Conservation (phyloP, 2,113 vertebrate species). For the Myiopsitta monachus region DNA sequence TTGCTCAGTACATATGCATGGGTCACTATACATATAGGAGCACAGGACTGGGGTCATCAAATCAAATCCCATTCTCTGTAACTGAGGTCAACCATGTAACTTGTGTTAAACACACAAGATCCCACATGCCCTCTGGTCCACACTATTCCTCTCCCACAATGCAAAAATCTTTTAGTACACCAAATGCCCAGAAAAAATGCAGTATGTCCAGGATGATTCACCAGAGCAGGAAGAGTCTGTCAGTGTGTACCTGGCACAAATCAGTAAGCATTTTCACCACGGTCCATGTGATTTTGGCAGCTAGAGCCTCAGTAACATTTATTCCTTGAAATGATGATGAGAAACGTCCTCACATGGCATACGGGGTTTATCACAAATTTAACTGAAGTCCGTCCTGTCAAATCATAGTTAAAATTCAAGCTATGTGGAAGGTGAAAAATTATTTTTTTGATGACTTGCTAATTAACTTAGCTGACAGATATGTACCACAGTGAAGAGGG, state of each 20-base stretch:
- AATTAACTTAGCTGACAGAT: conserved; percentile 30
- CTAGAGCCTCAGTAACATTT: not conserved
- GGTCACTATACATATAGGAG: not conserved
- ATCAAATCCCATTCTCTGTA: not conserved
- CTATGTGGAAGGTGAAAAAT: not conserved
- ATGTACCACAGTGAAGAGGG: not conserved
- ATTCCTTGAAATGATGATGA: not conserved
- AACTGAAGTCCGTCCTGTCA: not conserved
- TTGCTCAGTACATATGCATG: not conserved
- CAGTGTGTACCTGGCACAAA: not conserved
- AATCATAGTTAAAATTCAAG: not conserved
- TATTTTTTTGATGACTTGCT: conserved; percentile 21
- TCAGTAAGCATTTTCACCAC: not conserved
- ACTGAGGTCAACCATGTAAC: not conserved
- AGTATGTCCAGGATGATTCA: not conserved
- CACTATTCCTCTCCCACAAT: not conserved
- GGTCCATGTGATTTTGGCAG: not conserved
- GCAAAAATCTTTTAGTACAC: not conserved
- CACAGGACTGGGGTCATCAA: not conserved
- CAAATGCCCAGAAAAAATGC: not conserved
- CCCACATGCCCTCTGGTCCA: not conserved
- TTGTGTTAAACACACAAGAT: not conserved
- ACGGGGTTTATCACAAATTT: not conserved
- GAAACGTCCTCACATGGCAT: not conserved
- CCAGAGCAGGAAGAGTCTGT: not conserved